phyloP scores from a whole-genome alignment of 2,888 invertebrate species.

The Nudaria mundana region DNA sequence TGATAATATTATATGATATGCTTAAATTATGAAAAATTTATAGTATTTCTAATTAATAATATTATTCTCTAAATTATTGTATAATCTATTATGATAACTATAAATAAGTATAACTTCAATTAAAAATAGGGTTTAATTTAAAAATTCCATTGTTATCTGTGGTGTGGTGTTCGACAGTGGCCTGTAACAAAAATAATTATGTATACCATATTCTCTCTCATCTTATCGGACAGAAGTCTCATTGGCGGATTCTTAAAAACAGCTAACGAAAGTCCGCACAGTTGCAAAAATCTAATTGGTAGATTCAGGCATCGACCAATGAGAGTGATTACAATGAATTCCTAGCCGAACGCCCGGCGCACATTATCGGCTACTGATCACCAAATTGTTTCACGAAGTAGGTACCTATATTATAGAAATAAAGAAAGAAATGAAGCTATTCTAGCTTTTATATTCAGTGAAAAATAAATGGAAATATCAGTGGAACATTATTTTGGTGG shows the following conservation, averaged over 20 bases:
- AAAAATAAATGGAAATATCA: no score
- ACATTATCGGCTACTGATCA: no score
- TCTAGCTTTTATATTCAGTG: no score
- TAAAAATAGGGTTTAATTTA: slow-evolving; percentile 12
- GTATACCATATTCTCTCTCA: background rate
- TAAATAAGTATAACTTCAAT: slow-evolving; percentile 9
- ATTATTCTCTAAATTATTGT: slow-evolving; percentile 27
- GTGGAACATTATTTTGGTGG: no score
- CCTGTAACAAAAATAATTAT: slow-evolving; percentile 51
- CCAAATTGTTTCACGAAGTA: no score
- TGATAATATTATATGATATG: slow-evolving; percentile 40
- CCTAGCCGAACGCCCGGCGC: no score
- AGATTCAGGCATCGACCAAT: background rate
- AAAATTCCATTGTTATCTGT: slow-evolving; percentile 60
- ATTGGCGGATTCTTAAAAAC: no score
- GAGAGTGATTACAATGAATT: no score
- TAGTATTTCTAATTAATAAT: no score
- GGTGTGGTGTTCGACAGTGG: slow-evolving; percentile 72
- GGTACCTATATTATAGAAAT: no score
- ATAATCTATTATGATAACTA: slow-evolving; percentile 26
- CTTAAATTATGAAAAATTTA: no score
- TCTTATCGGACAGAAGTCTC: background rate
- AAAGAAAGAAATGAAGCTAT: no score
- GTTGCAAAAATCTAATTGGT: background rate
- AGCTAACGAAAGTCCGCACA: background rate